Percentiles rank a stretch among this genome's conserved stretches.
Conservation (phyloP, 2,113 vertebrate genomes). For the Orientallactaga bullata region DNA sequence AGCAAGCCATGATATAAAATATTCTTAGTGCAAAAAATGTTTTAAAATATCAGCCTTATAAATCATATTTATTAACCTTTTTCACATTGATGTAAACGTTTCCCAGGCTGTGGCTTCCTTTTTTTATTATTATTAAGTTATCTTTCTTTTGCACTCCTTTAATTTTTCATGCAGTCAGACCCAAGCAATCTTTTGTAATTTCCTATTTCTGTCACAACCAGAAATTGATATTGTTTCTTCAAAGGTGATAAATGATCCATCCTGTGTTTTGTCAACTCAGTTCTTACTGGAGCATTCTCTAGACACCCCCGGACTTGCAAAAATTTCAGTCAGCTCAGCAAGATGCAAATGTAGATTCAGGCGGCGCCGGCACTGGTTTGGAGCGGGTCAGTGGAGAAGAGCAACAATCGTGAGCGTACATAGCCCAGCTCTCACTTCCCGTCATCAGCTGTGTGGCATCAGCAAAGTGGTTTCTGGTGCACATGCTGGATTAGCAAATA, state of each 20-base stretch:
- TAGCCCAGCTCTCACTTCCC: background rate
- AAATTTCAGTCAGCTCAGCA: constrained; percentile 54
- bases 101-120: background rate
- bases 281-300: constrained; percentile 45
- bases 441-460: background rate
- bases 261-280: constrained; percentile 31
- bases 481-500: constrained; percentile 31
- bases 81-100: background rate
- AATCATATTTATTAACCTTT: background rate
- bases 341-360: background rate
- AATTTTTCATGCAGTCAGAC: constrained; percentile 34
- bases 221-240: constrained; percentile 63
- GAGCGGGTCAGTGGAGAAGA: fast-evolving
- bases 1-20: background rate
- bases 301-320: background rate
- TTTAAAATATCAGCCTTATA: constrained; percentile 10
- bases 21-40: background rate
- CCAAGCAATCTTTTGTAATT: background rate
- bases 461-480: constrained; percentile 15
- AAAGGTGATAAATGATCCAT: constrained; percentile 58
- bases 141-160: constrained; percentile 18
- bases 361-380: background rate
- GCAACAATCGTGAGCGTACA: fast-evolving
- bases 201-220: constrained; percentile 40
- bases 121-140: constrained; percentile 44